Base-by-base conservation (phyloP, 2,888 invertebrate genomes). In the Creontiades dilutus region DNA sequence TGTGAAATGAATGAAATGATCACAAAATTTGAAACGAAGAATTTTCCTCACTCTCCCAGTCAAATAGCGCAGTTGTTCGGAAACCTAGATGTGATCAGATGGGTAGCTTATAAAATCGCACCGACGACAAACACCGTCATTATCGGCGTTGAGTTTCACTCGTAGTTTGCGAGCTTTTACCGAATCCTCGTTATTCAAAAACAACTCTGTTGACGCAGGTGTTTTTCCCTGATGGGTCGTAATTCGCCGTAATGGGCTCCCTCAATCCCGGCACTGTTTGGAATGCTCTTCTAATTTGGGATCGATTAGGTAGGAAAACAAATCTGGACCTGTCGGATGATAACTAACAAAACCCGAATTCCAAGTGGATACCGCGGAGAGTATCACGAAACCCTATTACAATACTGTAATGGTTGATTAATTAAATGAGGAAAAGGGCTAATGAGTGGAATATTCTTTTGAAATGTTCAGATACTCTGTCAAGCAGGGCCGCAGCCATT, bases 171-270 rank as follows among this genome's bases (percentile, higher is more conserved):
- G 1, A 7, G 16, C 52, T 52, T 52, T 52, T 52, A 19, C 61
- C 19, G n/a, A 52, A 13, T 52, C 61, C 2, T n/a, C 61, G 16
- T 7, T n/a, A 1, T 61, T 19, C 61, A 61, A 61, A n/a, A 61
- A 61, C 61, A 61, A 61, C 61, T n/a, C 61, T 61, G 61, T 61
- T 61, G 61, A 61, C 61, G 9, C 19, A 52, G 52, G 52, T 52
- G 16, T 14, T 13, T 52, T 52, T 12, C 52, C 16, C 11, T 52
- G 16, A 52, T 52, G 52, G 52, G 2, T 13, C 75, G n/a, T 28
- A 75, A 23, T 75, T 23, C 75, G 12, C 12, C 12, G 14, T 75
- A 75, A 75, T 75, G 27, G 75, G 19, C 4, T 75, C 75, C 68
- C 75, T 23, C 75, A 2, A n/a, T 19, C 61, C 37, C 37, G 7